Percentiles rank a stretch among this genome's conserved stretches.
Conservation (phyloP, 2,113 vertebrate genomes). For the Cricetomys ansorgei region DNA sequence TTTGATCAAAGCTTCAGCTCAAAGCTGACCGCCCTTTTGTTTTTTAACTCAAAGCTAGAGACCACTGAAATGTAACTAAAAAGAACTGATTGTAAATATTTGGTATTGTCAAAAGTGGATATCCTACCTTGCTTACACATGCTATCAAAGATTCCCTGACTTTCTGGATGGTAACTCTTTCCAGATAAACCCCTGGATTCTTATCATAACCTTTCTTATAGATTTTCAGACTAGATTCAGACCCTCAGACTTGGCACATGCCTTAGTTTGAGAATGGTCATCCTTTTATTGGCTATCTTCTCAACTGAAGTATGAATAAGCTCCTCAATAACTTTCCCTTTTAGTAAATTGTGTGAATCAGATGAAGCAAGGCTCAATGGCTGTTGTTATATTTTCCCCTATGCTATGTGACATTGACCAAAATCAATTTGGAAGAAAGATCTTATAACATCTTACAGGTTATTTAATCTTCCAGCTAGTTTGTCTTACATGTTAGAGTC, state of each 20-base stretch:
- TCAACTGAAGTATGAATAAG: not conserved
- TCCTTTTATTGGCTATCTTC: not conserved
- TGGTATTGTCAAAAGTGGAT: not conserved
- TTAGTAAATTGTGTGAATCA: not conserved
- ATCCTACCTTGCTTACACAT: not conserved
- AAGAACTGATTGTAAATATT: not conserved
- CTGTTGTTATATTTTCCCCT: not conserved
- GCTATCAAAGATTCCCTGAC: not conserved
- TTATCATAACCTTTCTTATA: not conserved
- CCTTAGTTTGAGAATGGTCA: not conserved
- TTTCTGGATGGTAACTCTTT: not conserved
- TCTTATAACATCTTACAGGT: not conserved
- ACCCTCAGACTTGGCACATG: not conserved
- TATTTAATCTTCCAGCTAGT: too few species aligned
- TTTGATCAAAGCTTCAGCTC: not conserved
- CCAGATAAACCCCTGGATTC: not conserved
- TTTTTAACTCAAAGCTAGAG: not conserved
- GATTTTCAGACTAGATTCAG: not conserved
- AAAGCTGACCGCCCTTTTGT: not conserved
- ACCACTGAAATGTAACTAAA: not conserved
- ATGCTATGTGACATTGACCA: not conserved
- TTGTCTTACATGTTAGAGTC: not conserved
- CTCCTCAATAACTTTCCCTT: not conserved
- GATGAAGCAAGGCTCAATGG: not conserved
- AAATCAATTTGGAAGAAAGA: not conserved